phyloP scores from a whole-genome alignment of 2,888 invertebrate genomes.

The Xanthorhoe spadicearia region DNA sequence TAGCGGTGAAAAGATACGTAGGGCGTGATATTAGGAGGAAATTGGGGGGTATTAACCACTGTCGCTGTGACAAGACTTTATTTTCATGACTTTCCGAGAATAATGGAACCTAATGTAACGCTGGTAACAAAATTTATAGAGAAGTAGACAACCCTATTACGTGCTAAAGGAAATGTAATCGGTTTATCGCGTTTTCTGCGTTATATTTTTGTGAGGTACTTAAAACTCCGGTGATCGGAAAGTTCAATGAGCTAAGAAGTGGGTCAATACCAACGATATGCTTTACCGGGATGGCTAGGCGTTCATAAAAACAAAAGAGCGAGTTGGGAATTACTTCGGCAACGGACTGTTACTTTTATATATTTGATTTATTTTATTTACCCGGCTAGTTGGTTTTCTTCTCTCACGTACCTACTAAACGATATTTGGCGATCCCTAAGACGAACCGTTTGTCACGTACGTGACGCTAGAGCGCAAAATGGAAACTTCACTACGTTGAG shows the following conservation, averaged over 20 bases:
- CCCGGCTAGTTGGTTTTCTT: constrained; percentile 78
- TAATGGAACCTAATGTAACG: constrained; percentile 29
- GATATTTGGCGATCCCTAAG: constrained; percentile 85
- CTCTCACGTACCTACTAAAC: constrained; percentile 80
- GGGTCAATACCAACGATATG: neutral
- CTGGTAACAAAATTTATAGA: constrained; percentile 26
- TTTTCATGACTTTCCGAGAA: constrained; percentile 32
- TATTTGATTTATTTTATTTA: constrained; percentile 85
- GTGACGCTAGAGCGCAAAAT: constrained; percentile 78
- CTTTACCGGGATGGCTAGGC: constrained; percentile 2
- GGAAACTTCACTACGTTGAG: constrained; percentile 77
- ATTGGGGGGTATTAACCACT: constrained; percentile 34
- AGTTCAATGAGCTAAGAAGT: constrained; percentile 7
- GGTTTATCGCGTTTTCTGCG: constrained; percentile 4
- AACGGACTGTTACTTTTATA: constrained; percentile 79
- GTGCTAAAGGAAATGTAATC: constrained; percentile 4
- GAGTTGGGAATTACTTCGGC: constrained; percentile 67
- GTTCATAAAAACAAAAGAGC: constrained; percentile 57
- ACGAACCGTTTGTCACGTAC: constrained; percentile 84
- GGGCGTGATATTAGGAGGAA: constrained; percentile 45
- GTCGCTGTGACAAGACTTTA: constrained; percentile 36
- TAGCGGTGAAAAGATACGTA: constrained; percentile 47
- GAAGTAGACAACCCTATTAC: constrained; percentile 32
- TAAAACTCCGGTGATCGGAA: constrained; percentile 4
- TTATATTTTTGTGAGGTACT: constrained; percentile 4